Base-by-base conservation (phyloP, 2,888 invertebrate species). In the Altica lythri region DNA sequence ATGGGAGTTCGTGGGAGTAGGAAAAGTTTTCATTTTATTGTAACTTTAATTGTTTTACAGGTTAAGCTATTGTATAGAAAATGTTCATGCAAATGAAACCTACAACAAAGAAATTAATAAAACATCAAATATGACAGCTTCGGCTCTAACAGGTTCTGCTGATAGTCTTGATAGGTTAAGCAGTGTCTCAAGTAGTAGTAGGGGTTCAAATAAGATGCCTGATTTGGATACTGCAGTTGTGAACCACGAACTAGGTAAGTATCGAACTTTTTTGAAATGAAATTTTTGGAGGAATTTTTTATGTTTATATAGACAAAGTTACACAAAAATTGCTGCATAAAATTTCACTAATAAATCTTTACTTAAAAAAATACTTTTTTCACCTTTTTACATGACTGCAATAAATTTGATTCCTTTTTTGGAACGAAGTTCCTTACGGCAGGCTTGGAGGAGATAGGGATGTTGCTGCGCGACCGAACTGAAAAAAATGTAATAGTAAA, bases 151-250 rank as follows among this genome's bases (percentile, higher is more conserved):
- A 17, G 75, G 75, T 42, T 76, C 76, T 4, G 69, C 73, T 0
- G 77, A 77, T 56, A 77, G 75, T 63, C 67, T 76, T 30, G 77
- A 77, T 59, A 66, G 73, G 32, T 71, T 72, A 65, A 77, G 76
- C 59, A 74, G 74, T 52, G 63, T 72, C 19, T 75, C 75, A 4
- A 72, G 68, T 52, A 74, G 71, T 49, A 73, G 74, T 56, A 70
- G 68, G 53, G 74, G 72, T 6, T 74, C 74, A 0, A 72, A 68
- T 55, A 74, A 73, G 58, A 72, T 73, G 63, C 72, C 72, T 4
- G 76, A 76, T 53, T 69, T 76, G 4, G 75, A 75, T 54, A 72
- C 73, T 8, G 70, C 76, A 52, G 74, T 73, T 2, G 72, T 73
- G 52, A 69, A 70, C 59, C 75, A 76, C 56, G 75, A 75, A 61